Evolutionary conservation across 2,888 invertebrate genomes (phyloP).

Genomic region (Watsonalla cultraria): DNA sequence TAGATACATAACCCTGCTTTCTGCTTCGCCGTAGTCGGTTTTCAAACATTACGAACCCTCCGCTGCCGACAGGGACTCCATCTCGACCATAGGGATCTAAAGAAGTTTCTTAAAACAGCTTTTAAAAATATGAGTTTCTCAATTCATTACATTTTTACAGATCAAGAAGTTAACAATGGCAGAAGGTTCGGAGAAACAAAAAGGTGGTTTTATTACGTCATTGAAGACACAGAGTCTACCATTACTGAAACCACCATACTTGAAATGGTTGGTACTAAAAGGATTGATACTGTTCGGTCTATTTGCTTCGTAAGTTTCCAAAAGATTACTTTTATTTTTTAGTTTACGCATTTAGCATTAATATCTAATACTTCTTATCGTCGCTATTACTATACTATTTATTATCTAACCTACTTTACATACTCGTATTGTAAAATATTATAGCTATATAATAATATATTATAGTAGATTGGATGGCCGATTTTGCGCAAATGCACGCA

Average conservation of each 20-base stretch:
- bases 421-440: no score
- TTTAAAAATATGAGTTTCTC: no score
- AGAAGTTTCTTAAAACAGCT: no score
- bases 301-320: slow-evolving; percentile 72
- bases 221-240: slow-evolving; percentile 51
- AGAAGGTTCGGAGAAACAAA: neutral
- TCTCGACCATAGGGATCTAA: no score
- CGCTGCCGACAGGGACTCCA: no score
- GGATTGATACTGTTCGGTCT: slow-evolving; percentile 69
- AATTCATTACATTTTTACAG: no score
- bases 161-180: neutral
- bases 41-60: no score
- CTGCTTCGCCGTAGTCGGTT: no score
- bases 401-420: neutral
- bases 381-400: neutral
- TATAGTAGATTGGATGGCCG: no score
- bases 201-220: neutral
- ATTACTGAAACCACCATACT: slow-evolving; percentile 56
- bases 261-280: slow-evolving; percentile 55
- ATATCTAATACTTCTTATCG: neutral
- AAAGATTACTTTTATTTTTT: neutral
- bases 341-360: neutral
- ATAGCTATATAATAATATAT: no score
- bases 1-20: no score
- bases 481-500: no score